phyloP scores from a whole-genome alignment of 2,797 vertebrate species.

The Rhinogobio ventralis region DNA sequence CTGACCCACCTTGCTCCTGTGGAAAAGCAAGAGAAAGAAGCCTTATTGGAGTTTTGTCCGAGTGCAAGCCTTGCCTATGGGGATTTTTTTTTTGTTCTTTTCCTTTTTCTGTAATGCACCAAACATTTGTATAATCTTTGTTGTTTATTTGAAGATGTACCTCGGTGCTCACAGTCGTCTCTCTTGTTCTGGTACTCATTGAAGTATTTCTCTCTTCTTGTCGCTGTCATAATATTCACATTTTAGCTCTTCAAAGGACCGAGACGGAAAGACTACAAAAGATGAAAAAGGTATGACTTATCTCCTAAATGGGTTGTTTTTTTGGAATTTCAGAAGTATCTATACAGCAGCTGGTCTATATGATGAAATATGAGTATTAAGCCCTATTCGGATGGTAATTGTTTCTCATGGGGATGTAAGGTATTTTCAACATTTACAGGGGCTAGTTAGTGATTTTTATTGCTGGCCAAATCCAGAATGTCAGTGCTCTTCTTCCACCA shows the following conservation, averaged over 20 bases:
- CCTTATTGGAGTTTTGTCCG: constrained; percentile 90
- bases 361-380: not conserved
- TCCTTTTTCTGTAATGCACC: constrained; percentile 49
- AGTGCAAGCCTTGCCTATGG: constrained; percentile 79
- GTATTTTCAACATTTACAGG: too few species aligned
- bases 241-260: constrained; percentile 94
- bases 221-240: constrained; percentile 78
- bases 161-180: constrained; percentile 64
- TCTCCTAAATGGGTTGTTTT: not conserved
- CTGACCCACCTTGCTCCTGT: constrained; percentile 91
- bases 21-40: constrained; percentile 95
- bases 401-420: too few species aligned
- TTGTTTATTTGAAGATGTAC: constrained; percentile 73
- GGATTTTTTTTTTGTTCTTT: constrained; percentile 58
- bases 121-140: constrained; percentile 48
- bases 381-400: not conserved
- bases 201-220: constrained; percentile 76
- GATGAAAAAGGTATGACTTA: constrained; percentile 92
- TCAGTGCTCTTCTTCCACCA: too few species aligned
- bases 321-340: not conserved
- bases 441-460: too few species aligned
- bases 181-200: constrained; percentile 68
- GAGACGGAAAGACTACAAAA: constrained; percentile 93
- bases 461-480: too few species aligned
- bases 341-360: too few species aligned